Conservation (phyloP, 1,140 invertebrate species). For the Caenorhabditis latens region DNA sequence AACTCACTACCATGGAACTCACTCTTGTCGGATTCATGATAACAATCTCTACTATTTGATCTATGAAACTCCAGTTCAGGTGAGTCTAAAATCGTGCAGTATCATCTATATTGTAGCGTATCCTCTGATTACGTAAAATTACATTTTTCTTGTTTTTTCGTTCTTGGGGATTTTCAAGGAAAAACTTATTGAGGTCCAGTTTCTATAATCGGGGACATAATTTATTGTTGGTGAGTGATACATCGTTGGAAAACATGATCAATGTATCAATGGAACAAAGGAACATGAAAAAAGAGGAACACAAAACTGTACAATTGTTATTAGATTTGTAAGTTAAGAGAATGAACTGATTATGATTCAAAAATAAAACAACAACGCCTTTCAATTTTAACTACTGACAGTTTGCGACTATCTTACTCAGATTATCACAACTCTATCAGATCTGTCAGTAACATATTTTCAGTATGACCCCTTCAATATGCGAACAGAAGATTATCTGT, state of each 20-base stretch:
- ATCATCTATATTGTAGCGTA: no score
- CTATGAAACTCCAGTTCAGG: conserved; percentile 25
- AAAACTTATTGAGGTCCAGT: conserved; percentile 18
- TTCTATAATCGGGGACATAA: not conserved
- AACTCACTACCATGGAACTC: conserved; percentile 37
- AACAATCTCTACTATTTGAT: conserved; percentile 17
- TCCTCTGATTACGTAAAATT: no score
- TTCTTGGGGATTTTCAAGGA: not conserved
- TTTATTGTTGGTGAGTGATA: not conserved
- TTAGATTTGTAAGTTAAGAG: not conserved
- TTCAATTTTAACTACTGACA: no score
- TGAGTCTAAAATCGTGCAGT: not conserved
- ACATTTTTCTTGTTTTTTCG: not conserved
- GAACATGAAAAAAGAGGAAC: not conserved
- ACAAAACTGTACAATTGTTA: not conserved
- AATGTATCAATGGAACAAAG: not conserved
- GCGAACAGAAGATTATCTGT: conserved; percentile 18
- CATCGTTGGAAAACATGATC: not conserved
- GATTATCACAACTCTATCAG: no score
- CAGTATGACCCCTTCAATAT: conserved; percentile 46
- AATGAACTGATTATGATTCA: not conserved
- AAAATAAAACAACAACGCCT: no score
- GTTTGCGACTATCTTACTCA: no score
- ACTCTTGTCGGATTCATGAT: conserved; percentile 11
- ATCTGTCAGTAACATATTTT: not conserved